Conservation (phyloP, 1,140 invertebrate species). For the Eumeta japonica region DNA sequence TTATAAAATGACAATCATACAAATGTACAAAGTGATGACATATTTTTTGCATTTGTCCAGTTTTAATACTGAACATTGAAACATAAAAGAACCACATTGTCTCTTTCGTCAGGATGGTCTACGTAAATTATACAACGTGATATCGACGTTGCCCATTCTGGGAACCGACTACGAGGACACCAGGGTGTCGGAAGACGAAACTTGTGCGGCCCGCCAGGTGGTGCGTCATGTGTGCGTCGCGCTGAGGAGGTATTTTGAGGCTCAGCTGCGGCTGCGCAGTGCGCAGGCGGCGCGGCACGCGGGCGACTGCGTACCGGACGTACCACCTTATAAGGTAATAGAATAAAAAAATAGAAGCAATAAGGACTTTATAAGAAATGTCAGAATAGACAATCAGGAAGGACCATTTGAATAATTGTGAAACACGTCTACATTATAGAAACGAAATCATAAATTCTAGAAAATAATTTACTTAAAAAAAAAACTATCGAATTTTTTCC, state of each 20-base stretch:
- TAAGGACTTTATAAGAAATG: too few species aligned
- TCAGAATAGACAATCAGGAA: too few species aligned
- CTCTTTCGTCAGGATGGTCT: conserved; percentile 72
- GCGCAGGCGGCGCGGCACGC: conserved; percentile 71
- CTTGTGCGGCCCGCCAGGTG: conserved; percentile 90
- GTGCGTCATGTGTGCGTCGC: conserved; percentile 90
- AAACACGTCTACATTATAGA: background rate
- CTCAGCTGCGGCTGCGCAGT: conserved; percentile 82
- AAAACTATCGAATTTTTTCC: conserved; percentile 21
- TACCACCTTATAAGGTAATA: conserved; percentile 66
- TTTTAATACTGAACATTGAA: too few species aligned
- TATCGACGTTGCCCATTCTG: conserved; percentile 81
- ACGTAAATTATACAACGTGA: conserved; percentile 90
- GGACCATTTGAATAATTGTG: too few species aligned
- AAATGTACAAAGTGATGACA: too few species aligned
- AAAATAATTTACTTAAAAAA: background rate
- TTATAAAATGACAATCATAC: too few species aligned
- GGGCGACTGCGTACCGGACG: conserved; percentile 41
- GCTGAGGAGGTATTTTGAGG: conserved; percentile 88
- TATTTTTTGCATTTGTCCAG: too few species aligned
- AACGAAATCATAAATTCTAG: background rate
- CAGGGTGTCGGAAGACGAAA: conserved; percentile 82
- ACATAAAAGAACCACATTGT: too few species aligned
- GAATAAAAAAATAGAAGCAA: too few species aligned
- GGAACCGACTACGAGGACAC: conserved; percentile 66